These are phyloP conservation scores for Cryptotis parvus DNA, from an alignment of 2,113 vertebrate species.

Conservation along the genomic window DNA sequence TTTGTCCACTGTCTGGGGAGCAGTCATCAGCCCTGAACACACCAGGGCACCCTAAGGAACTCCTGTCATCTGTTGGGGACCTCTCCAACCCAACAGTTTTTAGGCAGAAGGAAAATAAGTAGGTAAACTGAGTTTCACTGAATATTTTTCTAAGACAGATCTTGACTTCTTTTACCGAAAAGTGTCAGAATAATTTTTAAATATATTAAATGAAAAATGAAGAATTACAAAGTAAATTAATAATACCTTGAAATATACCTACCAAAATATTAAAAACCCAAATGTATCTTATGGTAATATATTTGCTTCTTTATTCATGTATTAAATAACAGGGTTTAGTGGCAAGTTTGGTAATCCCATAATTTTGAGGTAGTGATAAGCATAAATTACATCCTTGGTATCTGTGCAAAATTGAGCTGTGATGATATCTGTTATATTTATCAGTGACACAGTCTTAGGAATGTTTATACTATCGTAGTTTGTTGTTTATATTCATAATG, in stretches of 20 bases:
- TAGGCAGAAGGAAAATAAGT: slow-evolving; percentile 8
- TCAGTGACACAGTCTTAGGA: background rate
- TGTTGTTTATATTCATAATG: no score
- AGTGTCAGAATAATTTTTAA: background rate
- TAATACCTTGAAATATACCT: background rate
- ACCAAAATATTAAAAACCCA: slow-evolving; percentile 1
- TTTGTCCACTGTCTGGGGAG: no score
- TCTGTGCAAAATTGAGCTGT: background rate
- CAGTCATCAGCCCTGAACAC: no score
- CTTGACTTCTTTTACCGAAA: no score
- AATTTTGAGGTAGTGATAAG: background rate
- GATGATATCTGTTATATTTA: slow-evolving; percentile 10
- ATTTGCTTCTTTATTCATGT: no score
- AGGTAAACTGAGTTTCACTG: background rate
- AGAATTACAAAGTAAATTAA: slow-evolving; percentile 2
- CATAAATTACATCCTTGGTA: background rate
- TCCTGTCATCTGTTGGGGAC: no score
- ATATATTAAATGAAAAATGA: background rate
- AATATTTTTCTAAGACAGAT: no score
- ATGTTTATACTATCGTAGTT: no score
- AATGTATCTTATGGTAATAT: background rate
- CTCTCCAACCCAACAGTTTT: no score
- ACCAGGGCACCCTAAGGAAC: no score
- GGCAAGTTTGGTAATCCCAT: background rate
- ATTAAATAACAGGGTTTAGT: background rate